Conservation (phyloP, 1,140 invertebrate species). For the Frieseomelitta varia region DNA sequence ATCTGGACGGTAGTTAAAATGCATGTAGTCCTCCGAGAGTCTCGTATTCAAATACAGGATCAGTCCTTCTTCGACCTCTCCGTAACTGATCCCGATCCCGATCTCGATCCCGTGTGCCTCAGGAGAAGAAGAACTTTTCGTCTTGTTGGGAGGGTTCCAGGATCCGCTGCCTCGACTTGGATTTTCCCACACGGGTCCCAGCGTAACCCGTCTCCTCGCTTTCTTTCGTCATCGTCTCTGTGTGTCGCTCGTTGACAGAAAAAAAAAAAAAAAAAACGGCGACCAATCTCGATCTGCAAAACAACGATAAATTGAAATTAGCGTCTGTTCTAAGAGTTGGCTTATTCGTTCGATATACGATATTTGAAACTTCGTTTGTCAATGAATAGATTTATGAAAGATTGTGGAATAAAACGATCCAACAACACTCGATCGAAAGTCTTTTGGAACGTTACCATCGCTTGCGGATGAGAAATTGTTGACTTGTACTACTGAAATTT, state of each 20-base stretch:
- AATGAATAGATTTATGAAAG: too few species aligned
- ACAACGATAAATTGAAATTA: background rate
- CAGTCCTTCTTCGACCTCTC: conserved; percentile 78
- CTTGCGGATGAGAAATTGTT: too few species aligned
- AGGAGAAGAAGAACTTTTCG: conserved; percentile 78
- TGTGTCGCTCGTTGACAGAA: background rate
- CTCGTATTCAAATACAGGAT: conserved; percentile 83
- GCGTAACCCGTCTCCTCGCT: conserved; percentile 35
- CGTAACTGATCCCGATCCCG: conserved; percentile 78
- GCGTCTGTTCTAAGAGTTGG: too few species aligned
- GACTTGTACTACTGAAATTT: too few species aligned
- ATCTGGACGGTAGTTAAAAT: conserved; percentile 83
- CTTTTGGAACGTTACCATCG: too few species aligned
- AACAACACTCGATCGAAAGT: too few species aligned
- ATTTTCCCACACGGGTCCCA: conserved; percentile 77
- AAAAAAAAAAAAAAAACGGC: background rate
- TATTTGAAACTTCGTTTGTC: too few species aligned
- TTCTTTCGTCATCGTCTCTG: background rate
- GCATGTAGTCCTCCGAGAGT: conserved; percentile 80
- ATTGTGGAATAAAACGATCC: too few species aligned
- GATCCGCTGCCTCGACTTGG: conserved; percentile 69
- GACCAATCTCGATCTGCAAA: background rate
- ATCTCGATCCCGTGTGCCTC: conserved; percentile 74
- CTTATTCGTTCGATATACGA: too few species aligned
- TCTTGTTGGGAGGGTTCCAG: conserved; percentile 72